A percentile compares a stretch with the other conserved stretches of the same genome.
phyloP scores from a whole-genome alignment of 2,113 vertebrate species.

The Pimephales promelas region DNA sequence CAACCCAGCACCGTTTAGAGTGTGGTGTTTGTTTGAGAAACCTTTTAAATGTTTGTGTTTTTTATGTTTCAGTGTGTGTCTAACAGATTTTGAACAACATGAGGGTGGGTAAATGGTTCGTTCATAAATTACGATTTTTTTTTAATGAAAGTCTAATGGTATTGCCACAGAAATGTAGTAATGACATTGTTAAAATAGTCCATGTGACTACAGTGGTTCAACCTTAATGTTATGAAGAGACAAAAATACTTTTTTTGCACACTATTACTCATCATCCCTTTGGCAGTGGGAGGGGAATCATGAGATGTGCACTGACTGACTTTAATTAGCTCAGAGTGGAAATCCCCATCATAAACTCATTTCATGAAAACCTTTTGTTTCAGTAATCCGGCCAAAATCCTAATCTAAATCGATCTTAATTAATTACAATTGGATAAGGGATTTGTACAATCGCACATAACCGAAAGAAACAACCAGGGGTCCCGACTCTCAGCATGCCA shows the following conservation, averaged over 20 bases:
- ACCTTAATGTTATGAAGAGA: no score
- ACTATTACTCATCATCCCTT: conserved; percentile 35
- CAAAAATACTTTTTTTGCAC: not conserved
- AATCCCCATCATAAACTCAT: conserved; percentile 57
- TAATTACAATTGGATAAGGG: conserved; percentile 56
- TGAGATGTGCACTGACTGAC: conserved; percentile 38
- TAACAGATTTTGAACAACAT: no score
- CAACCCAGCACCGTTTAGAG: no score
- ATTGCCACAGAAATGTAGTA: no score
- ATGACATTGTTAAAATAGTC: no score
- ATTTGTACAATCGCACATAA: conserved; percentile 1
- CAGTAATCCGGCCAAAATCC: conserved; percentile 58
- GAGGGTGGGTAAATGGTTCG: no score
- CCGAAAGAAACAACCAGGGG: conserved; percentile 18
- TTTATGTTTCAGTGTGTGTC: no score
- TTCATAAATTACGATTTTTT: no score
- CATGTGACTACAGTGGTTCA: no score
- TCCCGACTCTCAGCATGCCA: conserved; percentile 22
- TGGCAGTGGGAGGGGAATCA: conserved; percentile 16
- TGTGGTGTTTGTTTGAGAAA: no score
- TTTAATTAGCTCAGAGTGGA: conserved; percentile 53
- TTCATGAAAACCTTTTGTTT: conserved; percentile 54
- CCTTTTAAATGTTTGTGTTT: no score
- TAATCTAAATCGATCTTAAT: conserved; percentile 61
- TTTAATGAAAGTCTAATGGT: no score